Evolutionary conservation across 1,140 invertebrate genomes (phyloP), one percentile per base, ranked within the genome.

Genomic region (Palaemon carinicauda): DNA sequence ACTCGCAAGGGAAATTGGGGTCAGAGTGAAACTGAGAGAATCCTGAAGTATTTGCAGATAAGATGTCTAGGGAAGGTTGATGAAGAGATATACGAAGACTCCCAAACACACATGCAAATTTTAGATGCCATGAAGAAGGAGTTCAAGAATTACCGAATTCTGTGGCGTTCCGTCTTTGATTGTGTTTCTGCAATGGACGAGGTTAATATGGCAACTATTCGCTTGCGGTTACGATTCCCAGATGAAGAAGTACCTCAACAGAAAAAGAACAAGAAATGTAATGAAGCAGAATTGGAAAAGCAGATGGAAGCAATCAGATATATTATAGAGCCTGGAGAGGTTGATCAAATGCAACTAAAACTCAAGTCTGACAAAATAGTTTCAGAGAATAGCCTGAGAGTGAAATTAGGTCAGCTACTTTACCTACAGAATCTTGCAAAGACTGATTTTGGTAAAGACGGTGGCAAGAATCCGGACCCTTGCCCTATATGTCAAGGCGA

Each of bases 401-500:
- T 92, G 31, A 93, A 92, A 90, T 89, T 92, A 12, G 93, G 93
- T 10, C 93, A 94, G 83, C 90, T 93, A 0, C 83, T 92, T 10
- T 94, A 94, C 87, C 90, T 94, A 33, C 90, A 92, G n/a, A 93
- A 93, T 80, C 90, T 94, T 33, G 91, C 92, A 51, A 93, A 92
- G 86, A 91, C 92, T 69, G 90, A 90, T 73, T 89, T 90, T 90
- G 89, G 90, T 1, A 90, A 91, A 56, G 90, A 90, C 14, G 91
- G 92, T 90, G 90, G 92, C 83, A 81, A 89, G 87, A 95, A 93
- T 90, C 93, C 93, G 5, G 94, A 95, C 69, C 92, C 92, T 1
- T 96, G 95, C 91, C 96, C 95, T 2, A 94, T 96, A 78, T 96
- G 95, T 90, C 93, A 93, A 85, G 90, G 90, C 84, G 89, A 91